Conservation (phyloP, 2,113 vertebrate species). For the Nycticryphes semicollaris region DNA sequence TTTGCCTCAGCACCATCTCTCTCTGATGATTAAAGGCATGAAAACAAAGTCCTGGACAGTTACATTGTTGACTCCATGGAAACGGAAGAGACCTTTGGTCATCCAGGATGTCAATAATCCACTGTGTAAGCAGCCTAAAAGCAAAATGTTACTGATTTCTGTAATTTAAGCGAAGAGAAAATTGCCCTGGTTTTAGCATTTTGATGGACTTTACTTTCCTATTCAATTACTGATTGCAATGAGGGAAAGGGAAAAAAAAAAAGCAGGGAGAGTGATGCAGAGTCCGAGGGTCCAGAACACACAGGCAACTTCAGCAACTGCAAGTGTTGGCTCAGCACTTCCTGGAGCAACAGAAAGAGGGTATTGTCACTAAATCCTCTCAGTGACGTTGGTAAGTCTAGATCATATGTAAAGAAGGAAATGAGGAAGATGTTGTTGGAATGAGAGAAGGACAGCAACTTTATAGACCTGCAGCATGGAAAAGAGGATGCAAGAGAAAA, state of each 20-base stretch:
- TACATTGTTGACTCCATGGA: not conserved
- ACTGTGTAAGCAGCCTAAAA: not conserved
- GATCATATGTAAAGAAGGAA: not conserved
- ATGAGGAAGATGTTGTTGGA: rapidly evolving
- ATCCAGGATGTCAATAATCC: not conserved
- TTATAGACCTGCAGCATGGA: not conserved
- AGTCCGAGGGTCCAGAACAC: not conserved
- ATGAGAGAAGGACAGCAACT: not conserved
- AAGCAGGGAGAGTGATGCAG: not conserved
- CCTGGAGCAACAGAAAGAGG: not conserved
- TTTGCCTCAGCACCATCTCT: not conserved
- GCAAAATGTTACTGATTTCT: not conserved
- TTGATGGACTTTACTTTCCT: not conserved
- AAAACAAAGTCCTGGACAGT: not conserved
- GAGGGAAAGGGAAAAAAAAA: not conserved
- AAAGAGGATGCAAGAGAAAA: not conserved
- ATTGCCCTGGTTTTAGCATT: not conserved
- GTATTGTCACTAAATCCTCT: not conserved
- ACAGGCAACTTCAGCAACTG: not conserved
- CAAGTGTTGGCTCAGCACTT: not conserved
- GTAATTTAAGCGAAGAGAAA: not conserved
- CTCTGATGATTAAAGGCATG: not conserved
- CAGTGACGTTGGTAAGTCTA: not conserved
- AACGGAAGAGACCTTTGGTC: not conserved
- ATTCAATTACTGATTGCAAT: not conserved